Evolutionary conservation across 2,113 vertebrate species (phyloP).

Genomic region (Anoura caudifer): DNA sequence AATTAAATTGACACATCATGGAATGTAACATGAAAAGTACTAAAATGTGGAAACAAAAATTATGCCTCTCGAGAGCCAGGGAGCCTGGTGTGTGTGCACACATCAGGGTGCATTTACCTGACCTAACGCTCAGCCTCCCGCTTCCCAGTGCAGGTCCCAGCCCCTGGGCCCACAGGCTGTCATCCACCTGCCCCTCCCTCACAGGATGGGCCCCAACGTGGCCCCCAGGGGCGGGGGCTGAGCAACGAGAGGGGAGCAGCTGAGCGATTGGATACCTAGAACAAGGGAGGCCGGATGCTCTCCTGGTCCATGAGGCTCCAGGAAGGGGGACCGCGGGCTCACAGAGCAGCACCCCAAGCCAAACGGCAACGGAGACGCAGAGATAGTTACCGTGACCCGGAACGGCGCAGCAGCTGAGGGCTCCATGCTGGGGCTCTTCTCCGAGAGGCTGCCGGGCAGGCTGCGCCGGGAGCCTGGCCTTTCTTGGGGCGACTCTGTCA

Average conservation of each 20-base stretch:
- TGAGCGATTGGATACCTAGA: conserved; percentile 67
- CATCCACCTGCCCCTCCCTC: conserved; percentile 36
- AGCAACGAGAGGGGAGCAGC: conserved; percentile 43
- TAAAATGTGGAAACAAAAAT: neutral
- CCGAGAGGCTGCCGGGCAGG: conserved; percentile 89
- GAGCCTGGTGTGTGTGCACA: fast-evolving
- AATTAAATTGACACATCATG: neutral
- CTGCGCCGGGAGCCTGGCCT: conserved; percentile 92
- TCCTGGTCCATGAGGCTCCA: conserved; percentile 68
- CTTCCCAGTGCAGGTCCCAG: neutral
- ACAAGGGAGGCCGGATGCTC: conserved; percentile 53
- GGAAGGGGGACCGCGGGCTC: conserved; percentile 57
- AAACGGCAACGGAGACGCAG: conserved; percentile 53
- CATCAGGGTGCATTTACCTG: fast-evolving
- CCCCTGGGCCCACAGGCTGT: neutral
- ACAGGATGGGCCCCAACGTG: neutral
- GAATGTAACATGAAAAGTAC: neutral
- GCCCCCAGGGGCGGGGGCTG: neutral
- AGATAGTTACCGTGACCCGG: conserved; percentile 92
- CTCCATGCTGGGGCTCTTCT: conserved; percentile 93
- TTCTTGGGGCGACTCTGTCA: conserved; percentile 95
- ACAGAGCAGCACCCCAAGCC: conserved; percentile 52
- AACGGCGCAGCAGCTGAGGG: conserved; percentile 88
- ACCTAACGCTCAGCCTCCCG: neutral
- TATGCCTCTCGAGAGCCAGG: neutral